Evolutionary conservation across 2,888 invertebrate species (phyloP).

Genomic region (Halocaridina rubra): DNA sequence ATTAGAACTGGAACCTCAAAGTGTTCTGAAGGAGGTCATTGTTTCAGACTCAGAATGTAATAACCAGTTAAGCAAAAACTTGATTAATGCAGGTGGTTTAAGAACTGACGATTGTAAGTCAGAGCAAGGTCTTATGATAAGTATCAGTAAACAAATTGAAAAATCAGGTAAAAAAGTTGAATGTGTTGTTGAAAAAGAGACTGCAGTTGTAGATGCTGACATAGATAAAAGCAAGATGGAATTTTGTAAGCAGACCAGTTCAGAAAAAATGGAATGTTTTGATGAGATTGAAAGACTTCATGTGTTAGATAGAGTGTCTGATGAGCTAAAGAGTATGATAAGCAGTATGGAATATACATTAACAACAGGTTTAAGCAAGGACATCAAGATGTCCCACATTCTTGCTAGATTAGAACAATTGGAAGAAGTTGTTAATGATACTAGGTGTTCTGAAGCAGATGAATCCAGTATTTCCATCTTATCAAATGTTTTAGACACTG

Average conservation of each 20-base stretch:
- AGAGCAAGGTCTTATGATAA: not conserved
- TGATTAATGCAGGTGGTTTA: too few relatives aligned
- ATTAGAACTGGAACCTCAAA: too few relatives aligned
- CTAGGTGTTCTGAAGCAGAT: not conserved
- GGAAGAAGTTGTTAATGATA: constrained; percentile 31
- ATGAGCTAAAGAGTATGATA: constrained; percentile 37
- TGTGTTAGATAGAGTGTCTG: constrained; percentile 19
- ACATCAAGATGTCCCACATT: constrained; percentile 20
- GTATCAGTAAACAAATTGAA: not conserved
- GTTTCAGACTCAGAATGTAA: too few relatives aligned
- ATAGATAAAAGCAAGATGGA: too few relatives aligned
- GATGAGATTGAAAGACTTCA: not conserved
- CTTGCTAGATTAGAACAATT: constrained; percentile 33
- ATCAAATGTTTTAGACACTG: constrained; percentile 6
- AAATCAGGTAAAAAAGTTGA: not conserved
- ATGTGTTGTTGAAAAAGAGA: not conserved
- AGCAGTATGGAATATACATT: constrained; percentile 19
- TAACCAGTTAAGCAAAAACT: too few relatives aligned
- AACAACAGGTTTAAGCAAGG: constrained; percentile 16
- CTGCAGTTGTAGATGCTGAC: too few relatives aligned
- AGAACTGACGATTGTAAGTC: not conserved
- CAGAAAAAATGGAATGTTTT: not conserved
- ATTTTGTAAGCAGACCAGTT: too few relatives aligned
- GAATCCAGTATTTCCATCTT: constrained; percentile 42
- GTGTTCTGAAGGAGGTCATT: too few relatives aligned